Base-by-base conservation (phyloP, 2,797 vertebrate species). In the Bryconaethiops microstoma region DNA sequence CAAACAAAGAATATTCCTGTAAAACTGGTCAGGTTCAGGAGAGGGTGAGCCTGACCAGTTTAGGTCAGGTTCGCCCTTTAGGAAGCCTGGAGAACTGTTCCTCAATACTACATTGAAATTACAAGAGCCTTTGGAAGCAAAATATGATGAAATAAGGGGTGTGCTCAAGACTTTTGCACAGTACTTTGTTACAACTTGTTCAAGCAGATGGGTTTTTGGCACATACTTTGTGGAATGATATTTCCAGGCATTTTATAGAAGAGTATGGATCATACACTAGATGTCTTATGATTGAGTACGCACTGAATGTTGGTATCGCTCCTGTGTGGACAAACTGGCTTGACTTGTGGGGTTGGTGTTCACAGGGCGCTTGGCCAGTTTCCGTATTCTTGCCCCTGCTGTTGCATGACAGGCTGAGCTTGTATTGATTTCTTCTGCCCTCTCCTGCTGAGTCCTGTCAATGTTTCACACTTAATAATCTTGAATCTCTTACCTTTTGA, bases 401-500 rank as follows among this genome's bases (percentile, higher is more conserved):
- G 45, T 77, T 77, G 21, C 59, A 21, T 42, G 21, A 74, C 70
- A 42, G 21, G 5, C 40, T 9, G 74, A 71, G 59, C 64, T 14
- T 7, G 1, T 71, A 78, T 85, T n/a, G 63, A 69, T 85, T 84
- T 83, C 42, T 72, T 62, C 68, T 59, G 50, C 57, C 73, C 19
- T 59, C 39, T 0, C 14, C 74, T 52, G 55, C 63, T 25, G 50
- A 5, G 71, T 42, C 67, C 67, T 29, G 52, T 64, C 64, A 14
- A 35, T 39, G 62, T 4, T 17, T 65, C 42, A 2, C 9, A 2
- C 57, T 60, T 13, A 62, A 60, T 62, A 12, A 74, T 57, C 62
- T 75, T 2, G 0, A 21, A 48, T 75, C 13, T 68, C 0, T 68
- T 21, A 29, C 29, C 12, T 2, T 4, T 25, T 62, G 40, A n/a